Evolutionary conservation across 1,140 invertebrate species (phyloP).

Genomic region (Hylaeus anthracinus): DNA sequence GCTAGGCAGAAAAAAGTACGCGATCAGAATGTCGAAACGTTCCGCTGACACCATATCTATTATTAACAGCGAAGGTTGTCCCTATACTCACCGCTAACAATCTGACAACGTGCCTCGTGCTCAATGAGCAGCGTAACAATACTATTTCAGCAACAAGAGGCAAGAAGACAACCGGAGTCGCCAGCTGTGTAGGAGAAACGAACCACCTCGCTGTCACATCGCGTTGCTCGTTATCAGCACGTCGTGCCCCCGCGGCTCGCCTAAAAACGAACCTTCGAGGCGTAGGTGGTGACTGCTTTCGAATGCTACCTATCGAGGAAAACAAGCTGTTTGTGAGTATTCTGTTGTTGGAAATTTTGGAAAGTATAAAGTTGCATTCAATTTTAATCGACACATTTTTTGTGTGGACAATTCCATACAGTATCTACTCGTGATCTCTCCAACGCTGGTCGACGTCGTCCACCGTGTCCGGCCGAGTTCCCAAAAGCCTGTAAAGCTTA

Average conservation of each 20-base stretch:
- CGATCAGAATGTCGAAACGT: constrained; percentile 53
- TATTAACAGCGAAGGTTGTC: constrained; percentile 54
- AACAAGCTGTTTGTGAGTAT: no score
- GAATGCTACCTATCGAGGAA: no score
- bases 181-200: constrained; percentile 2
- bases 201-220: constrained; percentile 42
- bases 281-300: neutral
- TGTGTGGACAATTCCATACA: no score
- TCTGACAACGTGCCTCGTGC: constrained; percentile 58
- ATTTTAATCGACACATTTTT: no score
- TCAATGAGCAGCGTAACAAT: constrained; percentile 64
- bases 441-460: neutral
- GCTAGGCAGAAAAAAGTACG: constrained; percentile 17
- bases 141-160: constrained; percentile 56
- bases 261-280: neutral
- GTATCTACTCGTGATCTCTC: neutral
- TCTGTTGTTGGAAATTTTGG: no score
- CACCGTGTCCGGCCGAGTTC: no score
- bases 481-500: constrained; percentile 14
- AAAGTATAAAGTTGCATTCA: no score
- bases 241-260: neutral
- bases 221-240: constrained; percentile 30
- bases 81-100: constrained; percentile 44
- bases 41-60: constrained; percentile 52
- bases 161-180: constrained; percentile 52